Conservation (phyloP, 2,888 invertebrate species). For the Margaritifera margaritifera region DNA sequence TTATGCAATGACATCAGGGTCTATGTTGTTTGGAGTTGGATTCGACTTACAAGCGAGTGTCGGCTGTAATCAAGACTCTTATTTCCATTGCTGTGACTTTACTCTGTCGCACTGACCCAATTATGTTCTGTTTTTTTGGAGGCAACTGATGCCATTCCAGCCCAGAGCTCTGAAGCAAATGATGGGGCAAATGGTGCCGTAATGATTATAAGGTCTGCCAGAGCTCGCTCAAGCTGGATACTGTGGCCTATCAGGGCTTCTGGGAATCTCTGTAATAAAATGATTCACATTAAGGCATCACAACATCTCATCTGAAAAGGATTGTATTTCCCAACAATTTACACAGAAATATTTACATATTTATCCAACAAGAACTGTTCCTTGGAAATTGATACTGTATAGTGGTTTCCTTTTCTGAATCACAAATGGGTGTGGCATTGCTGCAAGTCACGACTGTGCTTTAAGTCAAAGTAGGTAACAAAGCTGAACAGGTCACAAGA, state of each 20-base stretch:
- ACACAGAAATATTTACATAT: not conserved
- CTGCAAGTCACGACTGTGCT: too few species aligned
- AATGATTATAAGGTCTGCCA: slow-evolving; percentile 87
- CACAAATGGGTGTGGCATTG: too few species aligned
- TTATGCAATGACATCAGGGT: too few species aligned
- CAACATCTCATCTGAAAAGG: not conserved
- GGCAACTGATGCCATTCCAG: slow-evolving; percentile 74
- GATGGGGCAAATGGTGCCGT: slow-evolving; percentile 91
- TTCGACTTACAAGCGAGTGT: too few species aligned
- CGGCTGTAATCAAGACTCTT: too few species aligned
- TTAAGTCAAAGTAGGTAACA: too few species aligned
- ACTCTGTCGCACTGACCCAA: slow-evolving; percentile 40
- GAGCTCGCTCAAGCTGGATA: slow-evolving; percentile 81
- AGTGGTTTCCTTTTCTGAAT: too few species aligned
- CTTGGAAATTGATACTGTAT: too few species aligned
- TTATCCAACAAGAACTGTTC: too few species aligned
- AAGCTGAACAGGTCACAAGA: too few species aligned
- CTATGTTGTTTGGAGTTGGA: too few species aligned
- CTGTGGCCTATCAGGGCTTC: slow-evolving; percentile 54
- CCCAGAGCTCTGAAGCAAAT: slow-evolving; percentile 93
- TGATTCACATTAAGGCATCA: slow-evolving; percentile 1
- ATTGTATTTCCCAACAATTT: not conserved
- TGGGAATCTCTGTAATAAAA: slow-evolving; percentile 68
- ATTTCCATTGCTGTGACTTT: too few species aligned
- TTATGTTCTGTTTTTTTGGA: slow-evolving; percentile 22